Evolutionary conservation across 2,113 vertebrate species (phyloP).

Genomic region (Catagonus wagneri): DNA sequence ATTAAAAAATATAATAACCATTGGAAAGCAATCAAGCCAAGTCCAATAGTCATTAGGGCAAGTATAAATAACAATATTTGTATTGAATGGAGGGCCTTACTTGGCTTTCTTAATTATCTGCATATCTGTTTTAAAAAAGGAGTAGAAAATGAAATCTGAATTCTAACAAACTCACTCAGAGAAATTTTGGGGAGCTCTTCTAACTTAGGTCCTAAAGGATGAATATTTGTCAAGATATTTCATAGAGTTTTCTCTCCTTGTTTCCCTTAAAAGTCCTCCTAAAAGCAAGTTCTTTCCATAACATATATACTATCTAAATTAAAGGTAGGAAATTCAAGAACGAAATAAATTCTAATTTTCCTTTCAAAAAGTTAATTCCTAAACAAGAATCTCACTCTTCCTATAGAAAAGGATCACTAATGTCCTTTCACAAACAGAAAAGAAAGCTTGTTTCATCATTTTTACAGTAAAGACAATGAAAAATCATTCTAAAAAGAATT

Average conservation of each 20-base stretch:
- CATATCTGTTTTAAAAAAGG: background rate
- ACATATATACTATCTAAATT: background rate
- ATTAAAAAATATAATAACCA: background rate
- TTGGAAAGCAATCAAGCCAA: background rate
- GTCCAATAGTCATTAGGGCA: fast-evolving
- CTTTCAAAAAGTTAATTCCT: background rate
- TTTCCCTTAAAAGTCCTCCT: background rate
- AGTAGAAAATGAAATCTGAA: background rate
- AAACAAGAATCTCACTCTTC: background rate
- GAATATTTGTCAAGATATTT: background rate
- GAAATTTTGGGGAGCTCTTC: background rate
- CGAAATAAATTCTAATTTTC: background rate
- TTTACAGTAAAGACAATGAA: background rate
- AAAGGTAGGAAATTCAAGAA: background rate
- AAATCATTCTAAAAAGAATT: background rate
- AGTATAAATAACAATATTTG: background rate
- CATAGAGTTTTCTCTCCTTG: background rate
- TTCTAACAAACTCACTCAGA: background rate
- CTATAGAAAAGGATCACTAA: background rate
- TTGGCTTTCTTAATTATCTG: background rate
- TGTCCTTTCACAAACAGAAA: background rate
- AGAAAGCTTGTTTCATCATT: background rate
- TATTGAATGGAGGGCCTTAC: background rate
- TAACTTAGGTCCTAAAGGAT: background rate
- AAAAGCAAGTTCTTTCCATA: background rate